These are phyloP conservation scores for Cardinalis cardinalis DNA, from an alignment of 2,113 vertebrate species.

Conservation along the genomic window DNA sequence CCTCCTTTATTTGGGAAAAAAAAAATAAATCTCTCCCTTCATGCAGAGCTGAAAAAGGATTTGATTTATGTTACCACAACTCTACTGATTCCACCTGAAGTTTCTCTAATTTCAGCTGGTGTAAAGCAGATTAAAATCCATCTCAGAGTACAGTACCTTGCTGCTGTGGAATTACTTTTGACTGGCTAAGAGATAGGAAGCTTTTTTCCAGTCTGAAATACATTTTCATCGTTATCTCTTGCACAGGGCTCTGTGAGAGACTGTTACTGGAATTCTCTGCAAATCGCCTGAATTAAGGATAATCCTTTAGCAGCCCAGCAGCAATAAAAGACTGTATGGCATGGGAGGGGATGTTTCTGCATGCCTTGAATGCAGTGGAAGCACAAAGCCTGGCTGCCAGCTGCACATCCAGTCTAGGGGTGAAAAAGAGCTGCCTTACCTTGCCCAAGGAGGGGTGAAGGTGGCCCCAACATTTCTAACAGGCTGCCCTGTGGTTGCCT, in stretches of 20 bases:
- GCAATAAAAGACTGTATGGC: background rate
- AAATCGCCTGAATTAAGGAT: constrained; percentile 1
- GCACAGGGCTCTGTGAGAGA: background rate
- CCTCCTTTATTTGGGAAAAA: background rate
- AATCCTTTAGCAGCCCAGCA: constrained; percentile 22
- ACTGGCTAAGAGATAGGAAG: constrained; percentile 8
- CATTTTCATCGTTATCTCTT: constrained; percentile 4
- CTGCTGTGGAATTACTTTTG: constrained; percentile 19
- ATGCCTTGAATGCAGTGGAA: background rate
- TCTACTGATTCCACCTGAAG: background rate
- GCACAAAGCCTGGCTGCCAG: background rate
- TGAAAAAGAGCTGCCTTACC: background rate
- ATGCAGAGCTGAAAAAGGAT: background rate
- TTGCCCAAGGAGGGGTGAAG: background rate
- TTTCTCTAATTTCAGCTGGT: constrained; percentile 26
- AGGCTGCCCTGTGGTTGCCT: background rate
- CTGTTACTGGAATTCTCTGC: background rate
- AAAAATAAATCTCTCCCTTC: background rate
- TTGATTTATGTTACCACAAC: constrained; percentile 13
- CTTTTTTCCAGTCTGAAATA: constrained; percentile 19
- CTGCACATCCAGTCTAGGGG: background rate
- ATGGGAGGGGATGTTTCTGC: background rate
- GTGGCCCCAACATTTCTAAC: background rate
- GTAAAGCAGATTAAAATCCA: constrained; percentile 34
- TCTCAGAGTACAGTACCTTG: background rate